phyloP scores from a whole-genome alignment of 53 echinoderm and acorn worm species.

The Paelopatides confundens region DNA sequence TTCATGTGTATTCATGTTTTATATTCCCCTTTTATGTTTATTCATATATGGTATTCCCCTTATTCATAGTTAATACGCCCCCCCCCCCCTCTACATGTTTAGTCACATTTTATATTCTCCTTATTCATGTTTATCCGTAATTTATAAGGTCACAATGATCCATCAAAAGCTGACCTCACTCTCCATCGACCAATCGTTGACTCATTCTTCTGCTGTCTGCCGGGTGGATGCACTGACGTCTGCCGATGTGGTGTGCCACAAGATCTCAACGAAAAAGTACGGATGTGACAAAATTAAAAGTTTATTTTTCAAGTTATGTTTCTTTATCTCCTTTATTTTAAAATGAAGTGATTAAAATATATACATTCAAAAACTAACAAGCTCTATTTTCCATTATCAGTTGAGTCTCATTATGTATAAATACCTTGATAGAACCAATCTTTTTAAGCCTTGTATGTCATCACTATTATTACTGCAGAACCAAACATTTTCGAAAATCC shows the following conservation, averaged over 20 bases:
- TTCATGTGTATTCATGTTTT: no score
- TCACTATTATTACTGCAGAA: no score
- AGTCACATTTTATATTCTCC: no score
- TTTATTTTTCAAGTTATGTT: no score
- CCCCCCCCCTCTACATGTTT: no score
- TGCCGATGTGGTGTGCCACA: slow-evolving; percentile 19
- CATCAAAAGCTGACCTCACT: slow-evolving; percentile 11
- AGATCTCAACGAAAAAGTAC: not conserved
- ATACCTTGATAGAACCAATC: not conserved
- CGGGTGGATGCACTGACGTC: not conserved
- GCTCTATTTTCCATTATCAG: not conserved
- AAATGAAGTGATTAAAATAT: not conserved
- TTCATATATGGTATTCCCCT: no score
- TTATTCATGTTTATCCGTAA: not conserved
- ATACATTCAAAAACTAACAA: not conserved
- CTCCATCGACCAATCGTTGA: slow-evolving; percentile 46
- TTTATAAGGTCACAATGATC: slow-evolving; percentile 2
- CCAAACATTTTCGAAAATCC: no score
- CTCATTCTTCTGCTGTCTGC: slow-evolving; percentile 30
- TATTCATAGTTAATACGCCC: no score
- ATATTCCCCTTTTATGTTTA: no score
- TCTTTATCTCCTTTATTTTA: no score
- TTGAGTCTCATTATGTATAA: not conserved
- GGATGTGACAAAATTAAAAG: not conserved
- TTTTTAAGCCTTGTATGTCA: no score